These are phyloP conservation scores for Chlamydotis undulata DNA, from an alignment of 2,113 vertebrate species.

Conservation along the genomic window DNA sequence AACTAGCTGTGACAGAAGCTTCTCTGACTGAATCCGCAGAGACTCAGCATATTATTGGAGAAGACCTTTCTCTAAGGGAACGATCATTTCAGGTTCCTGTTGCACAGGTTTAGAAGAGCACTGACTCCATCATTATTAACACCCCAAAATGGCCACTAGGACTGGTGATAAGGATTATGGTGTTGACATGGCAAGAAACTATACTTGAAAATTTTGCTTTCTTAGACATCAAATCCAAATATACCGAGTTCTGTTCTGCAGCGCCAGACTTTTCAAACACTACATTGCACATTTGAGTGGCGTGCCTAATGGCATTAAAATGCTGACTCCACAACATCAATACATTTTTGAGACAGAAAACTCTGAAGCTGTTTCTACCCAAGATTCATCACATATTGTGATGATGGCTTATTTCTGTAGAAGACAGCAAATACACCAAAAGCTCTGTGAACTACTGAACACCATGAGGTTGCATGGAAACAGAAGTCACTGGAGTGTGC, in stretches of 20 bases:
- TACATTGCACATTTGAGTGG: rapidly evolving
- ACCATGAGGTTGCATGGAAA: rapidly evolving
- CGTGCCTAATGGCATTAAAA: not conserved
- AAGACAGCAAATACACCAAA: not conserved
- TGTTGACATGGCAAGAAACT: not conserved
- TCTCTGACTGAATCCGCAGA: not conserved
- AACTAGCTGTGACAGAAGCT: not conserved
- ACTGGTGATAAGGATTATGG: not conserved
- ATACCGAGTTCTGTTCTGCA: not conserved
- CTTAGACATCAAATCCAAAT: not conserved
- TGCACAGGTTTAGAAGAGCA: not conserved
- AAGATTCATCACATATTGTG: not conserved
- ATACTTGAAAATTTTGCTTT: not conserved
- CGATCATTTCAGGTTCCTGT: not conserved
- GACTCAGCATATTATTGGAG: not conserved
- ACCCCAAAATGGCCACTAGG: not conserved
- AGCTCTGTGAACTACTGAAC: not conserved
- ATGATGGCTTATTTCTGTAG: not conserved
- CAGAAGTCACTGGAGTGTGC: not conserved
- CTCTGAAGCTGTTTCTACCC: not conserved
- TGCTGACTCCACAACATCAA: rapidly evolving
- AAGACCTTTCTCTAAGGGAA: not conserved
- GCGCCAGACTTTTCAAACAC: rapidly evolving
- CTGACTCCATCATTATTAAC: not conserved
- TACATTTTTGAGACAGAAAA: not conserved